Conservation (phyloP, 1,140 invertebrate genomes). For the Drosophila murphyi region DNA sequence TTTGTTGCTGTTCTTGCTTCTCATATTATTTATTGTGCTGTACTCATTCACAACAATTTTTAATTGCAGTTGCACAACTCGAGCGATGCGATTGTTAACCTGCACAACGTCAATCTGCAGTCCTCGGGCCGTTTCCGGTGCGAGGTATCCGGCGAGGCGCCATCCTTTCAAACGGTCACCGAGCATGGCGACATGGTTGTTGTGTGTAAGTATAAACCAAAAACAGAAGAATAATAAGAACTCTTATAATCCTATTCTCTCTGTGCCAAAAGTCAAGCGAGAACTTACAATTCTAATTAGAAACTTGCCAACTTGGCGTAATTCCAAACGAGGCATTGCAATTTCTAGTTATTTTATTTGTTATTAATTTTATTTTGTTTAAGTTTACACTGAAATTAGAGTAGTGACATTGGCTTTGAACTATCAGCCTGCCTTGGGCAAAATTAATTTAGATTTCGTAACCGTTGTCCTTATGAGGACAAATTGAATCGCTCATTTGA, state of each 20-base stretch:
- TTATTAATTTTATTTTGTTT: background rate
- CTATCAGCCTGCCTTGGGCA: background rate
- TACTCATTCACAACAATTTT: conserved; percentile 65
- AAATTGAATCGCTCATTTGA: conserved; percentile 64
- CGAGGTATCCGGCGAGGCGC: conserved; percentile 93
- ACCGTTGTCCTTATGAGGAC: conserved; percentile 34
- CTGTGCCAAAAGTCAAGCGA: conserved; percentile 44
- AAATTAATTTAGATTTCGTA: background rate
- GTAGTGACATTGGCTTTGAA: background rate
- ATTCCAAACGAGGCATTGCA: too few species aligned
- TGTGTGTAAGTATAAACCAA: conserved; percentile 88
- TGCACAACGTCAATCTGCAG: conserved; percentile 90
- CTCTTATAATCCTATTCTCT: background rate
- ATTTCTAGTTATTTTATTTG: background rate
- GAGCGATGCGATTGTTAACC: conserved; percentile 89
- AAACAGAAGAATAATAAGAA: conserved; percentile 2
- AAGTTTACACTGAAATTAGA: background rate
- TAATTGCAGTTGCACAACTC: conserved; percentile 89
- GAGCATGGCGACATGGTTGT: conserved; percentile 91
- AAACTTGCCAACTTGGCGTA: conserved; percentile 37
- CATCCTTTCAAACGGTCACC: conserved; percentile 91
- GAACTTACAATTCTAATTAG: conserved; percentile 76
- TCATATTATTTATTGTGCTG: conserved; percentile 23
- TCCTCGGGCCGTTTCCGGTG: conserved; percentile 92
- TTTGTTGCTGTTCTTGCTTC: conserved; percentile 36